A percentile compares a stretch with the other conserved stretches of the same genome.
Conservation (phyloP, 1,140 invertebrate genomes). For the Lepidurus packardi region DNA sequence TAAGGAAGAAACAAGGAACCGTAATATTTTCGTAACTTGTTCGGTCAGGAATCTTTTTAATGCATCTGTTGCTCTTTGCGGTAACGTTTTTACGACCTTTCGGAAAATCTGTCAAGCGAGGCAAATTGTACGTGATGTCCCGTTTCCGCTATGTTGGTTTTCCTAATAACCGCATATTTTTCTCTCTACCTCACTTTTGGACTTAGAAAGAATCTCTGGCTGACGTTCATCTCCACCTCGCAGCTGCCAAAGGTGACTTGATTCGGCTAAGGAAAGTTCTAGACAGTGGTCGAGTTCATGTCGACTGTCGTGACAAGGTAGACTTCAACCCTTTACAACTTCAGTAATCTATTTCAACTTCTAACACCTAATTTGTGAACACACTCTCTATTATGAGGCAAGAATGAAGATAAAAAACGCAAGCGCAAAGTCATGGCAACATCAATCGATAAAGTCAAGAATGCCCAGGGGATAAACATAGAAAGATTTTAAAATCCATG, state of each 20-base stretch:
- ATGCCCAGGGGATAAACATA: no score
- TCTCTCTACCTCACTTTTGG: neutral
- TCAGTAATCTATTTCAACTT: neutral
- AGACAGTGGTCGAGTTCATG: conserved; percentile 84
- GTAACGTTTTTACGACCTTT: no score
- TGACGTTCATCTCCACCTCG: conserved; percentile 82
- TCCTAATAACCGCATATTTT: neutral
- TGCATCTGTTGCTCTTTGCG: no score
- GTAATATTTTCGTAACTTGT: neutral
- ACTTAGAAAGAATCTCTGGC: conserved; percentile 83
- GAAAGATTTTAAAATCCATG: no score
- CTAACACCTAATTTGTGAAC: no score
- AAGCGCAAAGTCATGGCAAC: no score
- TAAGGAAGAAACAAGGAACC: neutral
- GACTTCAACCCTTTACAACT: conserved; percentile 39
- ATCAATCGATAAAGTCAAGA: no score
- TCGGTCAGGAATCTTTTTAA: no score
- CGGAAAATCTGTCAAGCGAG: no score
- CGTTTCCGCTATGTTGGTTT: neutral
- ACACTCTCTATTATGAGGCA: no score
- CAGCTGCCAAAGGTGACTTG: conserved; percentile 75
- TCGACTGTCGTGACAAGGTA: conserved; percentile 87
- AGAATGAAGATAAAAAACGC: no score
- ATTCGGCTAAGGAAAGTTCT: conserved; percentile 67
- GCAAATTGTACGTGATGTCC: neutral